A percentile compares a stretch with the other conserved stretches of the same genome.
These are phyloP conservation scores for Ennomos fuscantarius DNA, from an alignment of 2,888 invertebrate species.

Conservation along the genomic window DNA sequence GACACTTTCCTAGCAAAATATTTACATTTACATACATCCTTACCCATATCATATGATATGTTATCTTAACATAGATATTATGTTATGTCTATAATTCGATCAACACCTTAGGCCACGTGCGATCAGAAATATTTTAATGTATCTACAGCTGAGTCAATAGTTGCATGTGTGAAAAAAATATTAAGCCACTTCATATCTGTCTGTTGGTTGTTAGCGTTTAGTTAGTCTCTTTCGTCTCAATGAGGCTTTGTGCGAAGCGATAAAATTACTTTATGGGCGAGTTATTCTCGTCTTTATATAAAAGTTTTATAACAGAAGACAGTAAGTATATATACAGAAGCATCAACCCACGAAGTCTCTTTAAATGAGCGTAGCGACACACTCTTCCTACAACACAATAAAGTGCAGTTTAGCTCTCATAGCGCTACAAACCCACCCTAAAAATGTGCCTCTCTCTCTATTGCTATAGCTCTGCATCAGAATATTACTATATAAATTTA, in stretches of 20 bases:
- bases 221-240: constrained; percentile 4
- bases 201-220: constrained; percentile 15
- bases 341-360: too few relatives aligned
- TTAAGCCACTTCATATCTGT: constrained; percentile 12
- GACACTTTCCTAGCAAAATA: constrained; percentile 40
- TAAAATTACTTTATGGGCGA: constrained; percentile 6
- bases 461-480: neutral
- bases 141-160: constrained; percentile 55
- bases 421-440: too few relatives aligned
- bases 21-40: constrained; percentile 41
- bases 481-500: neutral
- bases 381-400: too few relatives aligned
- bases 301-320: too few relatives aligned
- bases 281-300: constrained; percentile 1
- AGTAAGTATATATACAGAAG: too few relatives aligned
- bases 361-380: too few relatives aligned
- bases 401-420: too few relatives aligned
- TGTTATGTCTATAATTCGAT: constrained; percentile 35
- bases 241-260: constrained; percentile 5
- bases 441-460: too few relatives aligned
- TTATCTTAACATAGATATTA: constrained; percentile 25
- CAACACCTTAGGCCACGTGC: constrained; percentile 57
- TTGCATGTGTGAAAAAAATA: constrained; percentile 38
- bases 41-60: constrained; percentile 16
- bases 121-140: constrained; percentile 9